A percentile compares a stretch with the other conserved stretches of the same genome.
These are phyloP conservation scores for Caenorhabditis zanzibari DNA, from an alignment of 2,888 invertebrate genomes.

Conservation along the genomic window DNA sequence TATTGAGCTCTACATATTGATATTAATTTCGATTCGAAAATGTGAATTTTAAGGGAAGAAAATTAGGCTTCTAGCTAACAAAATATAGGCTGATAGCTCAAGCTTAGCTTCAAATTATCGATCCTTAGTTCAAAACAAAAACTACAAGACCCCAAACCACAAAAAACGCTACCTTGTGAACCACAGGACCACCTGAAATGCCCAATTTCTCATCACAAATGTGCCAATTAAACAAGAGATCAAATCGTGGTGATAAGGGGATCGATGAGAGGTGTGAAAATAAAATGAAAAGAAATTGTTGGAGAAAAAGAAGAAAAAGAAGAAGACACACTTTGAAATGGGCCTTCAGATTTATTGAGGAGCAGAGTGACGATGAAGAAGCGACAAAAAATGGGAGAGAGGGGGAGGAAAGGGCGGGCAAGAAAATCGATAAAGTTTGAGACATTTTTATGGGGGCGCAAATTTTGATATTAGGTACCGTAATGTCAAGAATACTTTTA, in stretches of 20 bases:
- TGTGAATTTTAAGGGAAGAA: too few relatives aligned
- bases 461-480: too few relatives aligned
- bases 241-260: slow-evolving; percentile 51
- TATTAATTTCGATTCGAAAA: too few relatives aligned
- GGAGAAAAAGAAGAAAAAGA: neutral
- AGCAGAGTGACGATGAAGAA: slow-evolving; percentile 18
- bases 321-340: neutral
- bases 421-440: slow-evolving; percentile 44
- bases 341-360: slow-evolving; percentile 40
- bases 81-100: too few relatives aligned
- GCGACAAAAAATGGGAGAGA: neutral
- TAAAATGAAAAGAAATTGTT: neutral
- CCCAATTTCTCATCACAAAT: slow-evolving; percentile 22
- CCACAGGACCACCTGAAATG: neutral
- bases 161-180: neutral
- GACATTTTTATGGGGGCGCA: too few relatives aligned
- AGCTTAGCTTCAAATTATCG: too few relatives aligned
- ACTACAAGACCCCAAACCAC: neutral
- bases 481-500: too few relatives aligned
- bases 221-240: slow-evolving; percentile 46
- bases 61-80: too few relatives aligned
- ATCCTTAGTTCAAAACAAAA: too few relatives aligned
- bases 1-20: too few relatives aligned
- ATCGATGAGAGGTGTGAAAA: slow-evolving; percentile 17
- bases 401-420: neutral